Evolutionary conservation across 2,113 vertebrate genomes (phyloP).

Genomic region (Cacatua alba): DNA sequence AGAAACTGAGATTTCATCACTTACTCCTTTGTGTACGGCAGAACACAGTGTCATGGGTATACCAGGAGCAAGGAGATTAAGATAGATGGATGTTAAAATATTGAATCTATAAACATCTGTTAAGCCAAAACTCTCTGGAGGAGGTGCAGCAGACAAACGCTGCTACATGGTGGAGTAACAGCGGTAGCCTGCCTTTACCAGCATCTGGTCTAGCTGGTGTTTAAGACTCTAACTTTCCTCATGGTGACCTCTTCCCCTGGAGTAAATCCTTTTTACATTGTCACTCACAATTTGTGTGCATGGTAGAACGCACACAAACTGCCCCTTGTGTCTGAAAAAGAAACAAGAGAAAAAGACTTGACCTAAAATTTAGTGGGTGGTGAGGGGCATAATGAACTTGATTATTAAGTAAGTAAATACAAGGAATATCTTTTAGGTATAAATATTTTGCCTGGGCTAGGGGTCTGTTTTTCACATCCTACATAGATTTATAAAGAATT

Average conservation of each 20-base stretch:
- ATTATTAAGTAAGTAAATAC: neutral
- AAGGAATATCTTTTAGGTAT: neutral
- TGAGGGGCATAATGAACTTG: neutral
- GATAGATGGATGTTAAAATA: slow-evolving; percentile 53
- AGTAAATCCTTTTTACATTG: slow-evolving; percentile 9
- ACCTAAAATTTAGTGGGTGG: neutral
- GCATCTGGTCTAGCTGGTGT: slow-evolving; percentile 38
- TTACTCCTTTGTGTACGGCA: neutral
- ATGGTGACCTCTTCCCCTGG: slow-evolving; percentile 13
- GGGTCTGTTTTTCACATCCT: neutral
- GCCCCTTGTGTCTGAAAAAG: neutral
- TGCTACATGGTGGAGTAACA: neutral
- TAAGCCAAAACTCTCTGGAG: slow-evolving; percentile 49
- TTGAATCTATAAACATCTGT: slow-evolving; percentile 45
- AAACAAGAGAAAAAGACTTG: neutral
- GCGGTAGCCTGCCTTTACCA: slow-evolving; percentile 24
- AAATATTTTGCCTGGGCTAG: neutral
- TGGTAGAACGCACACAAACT: neutral
- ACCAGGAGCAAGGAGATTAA: slow-evolving; percentile 34
- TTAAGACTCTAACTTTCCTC: slow-evolving; percentile 29
- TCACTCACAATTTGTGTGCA: neutral
- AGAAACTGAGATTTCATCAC: neutral
- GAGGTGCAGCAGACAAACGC: slow-evolving; percentile 2
- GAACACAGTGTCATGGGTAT: neutral
- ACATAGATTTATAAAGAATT: neutral